Conservation (phyloP, 2,888 invertebrate genomes). For the Drosophila kokeensis region DNA sequence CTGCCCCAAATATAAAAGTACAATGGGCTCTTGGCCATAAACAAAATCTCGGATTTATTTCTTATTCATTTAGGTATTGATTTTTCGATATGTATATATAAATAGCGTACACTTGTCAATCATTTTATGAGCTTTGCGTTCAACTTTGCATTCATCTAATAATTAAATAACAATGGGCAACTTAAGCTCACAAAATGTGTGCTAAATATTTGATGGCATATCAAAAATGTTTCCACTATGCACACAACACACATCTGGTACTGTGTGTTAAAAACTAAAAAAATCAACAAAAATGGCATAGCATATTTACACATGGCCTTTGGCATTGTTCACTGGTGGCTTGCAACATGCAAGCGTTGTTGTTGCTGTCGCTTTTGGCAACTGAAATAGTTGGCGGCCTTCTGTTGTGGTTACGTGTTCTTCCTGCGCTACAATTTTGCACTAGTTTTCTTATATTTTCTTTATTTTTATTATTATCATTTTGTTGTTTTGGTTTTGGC, state of each 20-base stretch:
- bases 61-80: not conserved
- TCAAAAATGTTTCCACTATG: slow-evolving; percentile 52
- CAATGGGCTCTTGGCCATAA: slow-evolving; percentile 13
- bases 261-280: slow-evolving; percentile 19
- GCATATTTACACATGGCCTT: slow-evolving; percentile 77
- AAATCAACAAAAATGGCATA: slow-evolving; percentile 49
- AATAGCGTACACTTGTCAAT: not conserved
- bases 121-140: not conserved
- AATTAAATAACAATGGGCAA: not conserved
- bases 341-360: slow-evolving; percentile 50
- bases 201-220: slow-evolving; percentile 17
- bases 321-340: slow-evolving; percentile 72
- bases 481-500: slow-evolving; percentile 28
- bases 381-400: slow-evolving; percentile 74
- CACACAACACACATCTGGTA: slow-evolving; percentile 40
- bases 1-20: slow-evolving; percentile 25
- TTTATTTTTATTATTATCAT: slow-evolving; percentile 9
- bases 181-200: not conserved
- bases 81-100: not conserved
- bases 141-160: not conserved
- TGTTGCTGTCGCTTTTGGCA: slow-evolving; percentile 65
- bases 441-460: slow-evolving; percentile 19
- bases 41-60: not conserved
- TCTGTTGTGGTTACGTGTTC: slow-evolving; percentile 73
- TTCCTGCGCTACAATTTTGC: slow-evolving; percentile 51